These are phyloP conservation scores for Bugulina stolonifera DNA, from an alignment of 2,888 invertebrate genomes.

Conservation along the genomic window DNA sequence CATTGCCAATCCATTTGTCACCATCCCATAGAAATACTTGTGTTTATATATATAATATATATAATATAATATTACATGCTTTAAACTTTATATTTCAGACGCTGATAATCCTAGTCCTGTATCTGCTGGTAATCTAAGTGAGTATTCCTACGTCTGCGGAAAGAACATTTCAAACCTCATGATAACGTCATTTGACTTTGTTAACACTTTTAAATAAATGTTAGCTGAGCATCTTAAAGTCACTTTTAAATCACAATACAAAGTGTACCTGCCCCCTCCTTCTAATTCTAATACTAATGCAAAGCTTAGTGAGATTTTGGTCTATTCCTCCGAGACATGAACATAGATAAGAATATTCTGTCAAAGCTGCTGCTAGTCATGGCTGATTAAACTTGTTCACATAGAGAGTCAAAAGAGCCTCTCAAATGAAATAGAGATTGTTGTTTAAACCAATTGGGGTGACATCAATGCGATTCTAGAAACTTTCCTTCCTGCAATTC, in stretches of 20 bases:
- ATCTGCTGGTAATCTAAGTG: too few relatives aligned
- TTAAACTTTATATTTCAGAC: too few relatives aligned
- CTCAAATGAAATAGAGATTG: not conserved
- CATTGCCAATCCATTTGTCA: too few relatives aligned
- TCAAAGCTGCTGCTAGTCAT: not conserved
- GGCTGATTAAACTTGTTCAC: not conserved
- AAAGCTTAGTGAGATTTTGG: not conserved
- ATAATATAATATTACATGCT: too few relatives aligned
- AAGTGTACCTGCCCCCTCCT: not conserved
- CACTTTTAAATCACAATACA: not conserved
- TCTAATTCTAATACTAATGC: not conserved
- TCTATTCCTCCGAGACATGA: not conserved
- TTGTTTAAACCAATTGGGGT: constrained; percentile 13
- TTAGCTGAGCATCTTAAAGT: not conserved
- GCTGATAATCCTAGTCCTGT: too few relatives aligned
- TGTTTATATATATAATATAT: too few relatives aligned
- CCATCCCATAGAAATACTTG: too few relatives aligned
- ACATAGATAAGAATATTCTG: not conserved
- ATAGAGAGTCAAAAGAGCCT: not conserved
- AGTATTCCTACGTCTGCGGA: too few relatives aligned
- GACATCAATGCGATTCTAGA: not conserved
- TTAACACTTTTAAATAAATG: not conserved
- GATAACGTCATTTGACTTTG: too few relatives aligned
- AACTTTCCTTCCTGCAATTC: constrained; percentile 20
- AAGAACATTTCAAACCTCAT: too few relatives aligned